These are phyloP conservation scores for Orchestia grillus DNA, from an alignment of 1,140 invertebrate species.

Conservation along the genomic window DNA sequence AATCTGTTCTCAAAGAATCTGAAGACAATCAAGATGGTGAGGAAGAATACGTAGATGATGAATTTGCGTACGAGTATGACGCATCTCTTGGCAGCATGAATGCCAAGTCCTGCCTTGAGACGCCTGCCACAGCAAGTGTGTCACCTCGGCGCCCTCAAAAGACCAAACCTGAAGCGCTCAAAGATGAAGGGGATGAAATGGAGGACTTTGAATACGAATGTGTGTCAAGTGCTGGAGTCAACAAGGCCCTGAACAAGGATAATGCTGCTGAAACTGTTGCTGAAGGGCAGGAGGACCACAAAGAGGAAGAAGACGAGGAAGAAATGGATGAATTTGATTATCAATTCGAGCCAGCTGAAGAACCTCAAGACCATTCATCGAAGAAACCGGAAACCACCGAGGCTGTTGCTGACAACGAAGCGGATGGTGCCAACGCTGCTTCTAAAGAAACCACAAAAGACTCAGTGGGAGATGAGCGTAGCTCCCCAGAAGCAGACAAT, in stretches of 20 bases:
- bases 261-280: not conserved
- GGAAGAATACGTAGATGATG: not conserved
- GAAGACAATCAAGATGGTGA: not conserved
- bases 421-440: not conserved
- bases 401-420: not conserved
- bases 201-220: slow-evolving; percentile 23
- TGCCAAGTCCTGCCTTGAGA: not conserved
- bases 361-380: not conserved
- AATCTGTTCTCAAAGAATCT: not conserved
- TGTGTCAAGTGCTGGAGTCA: not conserved
- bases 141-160: not conserved
- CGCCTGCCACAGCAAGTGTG: not conserved
- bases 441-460: not conserved
- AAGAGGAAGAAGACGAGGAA: not conserved
- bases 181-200: not conserved
- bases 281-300: not conserved
- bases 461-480: not conserved
- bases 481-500: not conserved
- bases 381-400: not conserved
- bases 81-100: not conserved
- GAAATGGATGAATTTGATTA: slow-evolving; percentile 14
- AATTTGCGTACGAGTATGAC: slow-evolving; percentile 36
- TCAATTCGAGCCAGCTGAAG: not conserved
- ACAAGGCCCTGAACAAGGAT: not conserved
- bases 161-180: not conserved